These are phyloP conservation scores for Euthynnus affinis DNA, from an alignment of 2,797 vertebrate species.

Conservation along the genomic window DNA sequence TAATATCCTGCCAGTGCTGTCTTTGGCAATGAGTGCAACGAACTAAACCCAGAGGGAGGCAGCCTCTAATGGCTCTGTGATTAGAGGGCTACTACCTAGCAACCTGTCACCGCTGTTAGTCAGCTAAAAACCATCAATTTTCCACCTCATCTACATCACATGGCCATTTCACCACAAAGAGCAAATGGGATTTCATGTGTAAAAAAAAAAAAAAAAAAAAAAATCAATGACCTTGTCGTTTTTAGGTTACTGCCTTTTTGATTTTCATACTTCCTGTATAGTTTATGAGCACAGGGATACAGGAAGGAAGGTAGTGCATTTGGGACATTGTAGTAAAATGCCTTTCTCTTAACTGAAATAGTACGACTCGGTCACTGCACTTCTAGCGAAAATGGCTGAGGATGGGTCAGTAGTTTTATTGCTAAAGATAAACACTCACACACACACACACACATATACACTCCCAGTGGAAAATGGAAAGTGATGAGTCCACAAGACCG, in stretches of 20 bases:
- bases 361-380: slow-evolving; percentile 10
- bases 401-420: slow-evolving; percentile 38
- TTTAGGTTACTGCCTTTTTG: slow-evolving; percentile 20
- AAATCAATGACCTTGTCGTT: background rate
- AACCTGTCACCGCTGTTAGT: slow-evolving; percentile 62
- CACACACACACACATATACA: slow-evolving; percentile 4
- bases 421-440: slow-evolving; percentile 42
- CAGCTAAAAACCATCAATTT: slow-evolving; percentile 50
- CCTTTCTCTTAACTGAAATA: background rate
- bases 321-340: background rate
- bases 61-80: slow-evolving; percentile 68
- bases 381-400: background rate
- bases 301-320: background rate
- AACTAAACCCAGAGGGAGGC: slow-evolving; percentile 34
- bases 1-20: slow-evolving; percentile 61
- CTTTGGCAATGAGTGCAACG: slow-evolving; percentile 35
- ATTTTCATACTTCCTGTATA: background rate
- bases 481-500: slow-evolving; percentile 60
- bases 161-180: slow-evolving; percentile 12
- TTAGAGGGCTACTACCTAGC: slow-evolving; percentile 63
- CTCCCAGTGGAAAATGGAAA: slow-evolving; percentile 62
- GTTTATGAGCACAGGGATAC: background rate
- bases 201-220: slow-evolving; percentile 5
- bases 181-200: slow-evolving; percentile 16
- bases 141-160: slow-evolving; percentile 38